phyloP scores from a whole-genome alignment of 2,888 invertebrate species.

The Allygus modestus region DNA sequence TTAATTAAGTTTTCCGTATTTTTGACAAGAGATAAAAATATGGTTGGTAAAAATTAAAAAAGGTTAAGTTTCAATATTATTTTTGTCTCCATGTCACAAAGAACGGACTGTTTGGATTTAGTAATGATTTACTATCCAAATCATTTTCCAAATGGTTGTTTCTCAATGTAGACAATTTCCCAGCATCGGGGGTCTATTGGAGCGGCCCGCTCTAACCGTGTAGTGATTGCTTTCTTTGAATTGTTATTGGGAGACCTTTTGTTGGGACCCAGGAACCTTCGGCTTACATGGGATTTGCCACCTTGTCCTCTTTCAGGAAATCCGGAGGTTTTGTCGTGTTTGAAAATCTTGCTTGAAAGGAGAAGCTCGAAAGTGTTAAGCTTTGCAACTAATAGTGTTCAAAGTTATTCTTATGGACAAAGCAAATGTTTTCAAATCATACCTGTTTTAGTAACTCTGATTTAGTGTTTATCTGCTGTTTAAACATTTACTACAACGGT shows the following conservation, averaged over 20 bases:
- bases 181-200: neutral
- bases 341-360: neutral
- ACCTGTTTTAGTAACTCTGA: too few species aligned
- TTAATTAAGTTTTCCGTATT: too few species aligned
- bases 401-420: neutral
- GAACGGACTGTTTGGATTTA: too few species aligned
- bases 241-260: slow-evolving; percentile 8
- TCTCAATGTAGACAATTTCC: neutral
- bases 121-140: too few species aligned
- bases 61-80: too few species aligned
- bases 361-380: neutral
- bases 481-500: too few species aligned
- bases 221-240: slow-evolving; percentile 30
- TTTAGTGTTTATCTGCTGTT: too few species aligned
- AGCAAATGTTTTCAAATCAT: too few species aligned
- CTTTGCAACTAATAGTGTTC: neutral
- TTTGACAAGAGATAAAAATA: too few species aligned
- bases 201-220: neutral
- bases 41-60: too few species aligned
- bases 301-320: slow-evolving; percentile 36
- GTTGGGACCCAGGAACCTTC: neutral
- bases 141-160: too few species aligned
- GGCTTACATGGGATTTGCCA: slow-evolving; percentile 11
- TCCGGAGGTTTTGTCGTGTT: neutral
- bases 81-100: too few species aligned